Conservation (phyloP, 2,888 invertebrate species). For the Mythimna vitellina region DNA sequence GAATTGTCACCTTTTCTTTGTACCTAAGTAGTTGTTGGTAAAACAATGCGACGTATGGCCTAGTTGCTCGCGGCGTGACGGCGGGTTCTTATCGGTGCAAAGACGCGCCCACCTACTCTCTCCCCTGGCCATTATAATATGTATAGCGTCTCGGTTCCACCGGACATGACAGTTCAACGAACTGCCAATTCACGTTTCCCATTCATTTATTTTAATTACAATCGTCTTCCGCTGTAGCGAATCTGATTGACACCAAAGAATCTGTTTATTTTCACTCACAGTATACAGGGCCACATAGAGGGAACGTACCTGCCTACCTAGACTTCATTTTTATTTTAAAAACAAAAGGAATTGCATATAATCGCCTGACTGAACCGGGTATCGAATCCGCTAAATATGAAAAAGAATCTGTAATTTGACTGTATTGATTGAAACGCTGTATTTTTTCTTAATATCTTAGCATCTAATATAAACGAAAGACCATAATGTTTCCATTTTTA, state of each 20-base stretch:
- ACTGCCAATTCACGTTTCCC: constrained; percentile 64
- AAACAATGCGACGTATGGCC: constrained; percentile 75
- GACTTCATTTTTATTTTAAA: too few relatives aligned
- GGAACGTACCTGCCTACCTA: too few relatives aligned
- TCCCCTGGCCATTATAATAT: constrained; percentile 51
- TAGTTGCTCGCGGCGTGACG: constrained; percentile 81
- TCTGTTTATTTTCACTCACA: constrained; percentile 4
- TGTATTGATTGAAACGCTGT: too few relatives aligned
- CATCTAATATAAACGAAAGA: too few relatives aligned
- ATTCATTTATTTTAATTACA: constrained; percentile 58
- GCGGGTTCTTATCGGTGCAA: constrained; percentile 71
- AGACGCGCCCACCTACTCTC: constrained; percentile 69
- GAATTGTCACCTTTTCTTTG: constrained; percentile 25
- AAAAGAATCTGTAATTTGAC: too few relatives aligned
- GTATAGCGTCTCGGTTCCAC: constrained; percentile 47
- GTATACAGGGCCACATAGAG: background rate
- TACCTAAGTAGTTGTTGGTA: constrained; percentile 39
- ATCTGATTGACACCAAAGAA: constrained; percentile 5
- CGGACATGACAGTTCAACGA: constrained; percentile 67
- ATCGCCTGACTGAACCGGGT: too few relatives aligned
- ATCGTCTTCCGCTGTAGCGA: constrained; percentile 38
- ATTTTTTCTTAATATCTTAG: too few relatives aligned
- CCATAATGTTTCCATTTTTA: too few relatives aligned
- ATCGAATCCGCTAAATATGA: too few relatives aligned
- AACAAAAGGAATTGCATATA: too few relatives aligned